A percentile compares a stretch with the other conserved stretches of the same genome.
Evolutionary conservation across 2,888 invertebrate species (phyloP).

Genomic region (Sarcophaga carnaria): DNA sequence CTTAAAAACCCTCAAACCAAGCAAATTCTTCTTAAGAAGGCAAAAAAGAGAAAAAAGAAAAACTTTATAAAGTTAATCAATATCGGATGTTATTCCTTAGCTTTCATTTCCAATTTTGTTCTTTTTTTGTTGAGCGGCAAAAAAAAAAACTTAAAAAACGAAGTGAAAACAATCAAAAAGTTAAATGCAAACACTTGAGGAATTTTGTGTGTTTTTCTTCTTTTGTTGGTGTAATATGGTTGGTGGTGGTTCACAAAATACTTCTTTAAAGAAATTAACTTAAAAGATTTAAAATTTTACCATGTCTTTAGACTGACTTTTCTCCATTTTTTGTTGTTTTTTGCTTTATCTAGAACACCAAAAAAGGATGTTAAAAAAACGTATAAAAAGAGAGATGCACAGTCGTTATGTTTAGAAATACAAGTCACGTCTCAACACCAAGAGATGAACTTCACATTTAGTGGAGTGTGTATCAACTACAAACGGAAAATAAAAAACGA

Average conservation of each 20-base stretch:
- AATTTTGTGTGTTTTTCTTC: background rate
- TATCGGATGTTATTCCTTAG: background rate
- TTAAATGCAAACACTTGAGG: slow-evolving; percentile 27
- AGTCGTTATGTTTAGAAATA: slow-evolving; percentile 26
- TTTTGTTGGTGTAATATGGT: background rate
- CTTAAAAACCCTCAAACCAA: no score
- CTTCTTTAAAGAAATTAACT: slow-evolving; percentile 10
- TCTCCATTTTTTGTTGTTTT: no score
- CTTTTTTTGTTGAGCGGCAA: background rate
- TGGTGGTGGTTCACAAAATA: background rate
- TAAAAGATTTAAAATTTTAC: slow-evolving; percentile 25
- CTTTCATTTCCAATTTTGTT: background rate
- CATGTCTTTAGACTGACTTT: background rate
- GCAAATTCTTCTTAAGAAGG: background rate
- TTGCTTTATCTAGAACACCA: background rate
- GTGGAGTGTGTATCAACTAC: slow-evolving; percentile 57
- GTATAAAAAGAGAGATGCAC: background rate
- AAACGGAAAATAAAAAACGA: slow-evolving; percentile 10
- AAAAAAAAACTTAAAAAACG: background rate
- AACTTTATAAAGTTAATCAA: background rate
- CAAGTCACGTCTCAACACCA: slow-evolving; percentile 66
- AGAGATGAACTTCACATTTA: slow-evolving; percentile 67
- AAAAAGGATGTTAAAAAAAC: background rate
- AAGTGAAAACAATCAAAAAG: slow-evolving; percentile 21
- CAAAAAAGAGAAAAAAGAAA: slow-evolving; percentile 7